Evolutionary conservation across 2,888 invertebrate genomes (phyloP), one percentile per base, ranked within the genome.

Genomic region (Tigriopus californicus): DNA sequence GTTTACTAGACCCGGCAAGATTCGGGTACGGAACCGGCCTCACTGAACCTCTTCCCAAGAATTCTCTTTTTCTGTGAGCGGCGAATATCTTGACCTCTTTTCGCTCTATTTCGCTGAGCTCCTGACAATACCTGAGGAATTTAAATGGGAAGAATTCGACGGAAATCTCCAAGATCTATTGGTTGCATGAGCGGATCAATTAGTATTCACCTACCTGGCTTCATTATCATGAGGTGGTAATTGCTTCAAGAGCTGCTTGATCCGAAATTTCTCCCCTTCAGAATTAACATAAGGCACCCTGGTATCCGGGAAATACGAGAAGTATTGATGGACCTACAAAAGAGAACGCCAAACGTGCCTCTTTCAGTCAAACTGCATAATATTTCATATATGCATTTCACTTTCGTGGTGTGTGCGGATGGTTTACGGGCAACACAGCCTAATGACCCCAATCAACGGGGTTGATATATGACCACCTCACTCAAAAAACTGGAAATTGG

Each of bases 271-370:
- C 73, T 92, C 92, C 11, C 92, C 92, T 20, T 84, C 83, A 68
- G 90, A 90, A 75, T 92, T 92, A 68, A 94, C 86, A 74, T 92
- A 94, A 63, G 95, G 95, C 64, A 97, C 87, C 75, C 94, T 92
- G 74, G 94, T 91, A 74, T 95, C 92, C 24, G 94, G 90, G 64
- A 97, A 78, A 65, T 84, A 82, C 63, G 89, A 87, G 78, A 97
- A 95, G 77, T 94, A 97, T 69, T 90, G 80, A 74, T 95, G 94
- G 64, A 97, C 92, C 95, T 95, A 80, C 63, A 79, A 77, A 41
- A 41, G 68, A 70, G 56, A 54, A 52, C 33, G 33, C 33, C 33
- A 33, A 33, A 33, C 33, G 3, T 33, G 3, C 33, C 33, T 33
- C 33, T 33, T 33, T 33, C 4, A 33, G 33, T 33, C 33, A 33